These are phyloP conservation scores for Petrocephalus schoutedeni DNA, from an alignment of 2,797 vertebrate genomes.

Conservation along the genomic window DNA sequence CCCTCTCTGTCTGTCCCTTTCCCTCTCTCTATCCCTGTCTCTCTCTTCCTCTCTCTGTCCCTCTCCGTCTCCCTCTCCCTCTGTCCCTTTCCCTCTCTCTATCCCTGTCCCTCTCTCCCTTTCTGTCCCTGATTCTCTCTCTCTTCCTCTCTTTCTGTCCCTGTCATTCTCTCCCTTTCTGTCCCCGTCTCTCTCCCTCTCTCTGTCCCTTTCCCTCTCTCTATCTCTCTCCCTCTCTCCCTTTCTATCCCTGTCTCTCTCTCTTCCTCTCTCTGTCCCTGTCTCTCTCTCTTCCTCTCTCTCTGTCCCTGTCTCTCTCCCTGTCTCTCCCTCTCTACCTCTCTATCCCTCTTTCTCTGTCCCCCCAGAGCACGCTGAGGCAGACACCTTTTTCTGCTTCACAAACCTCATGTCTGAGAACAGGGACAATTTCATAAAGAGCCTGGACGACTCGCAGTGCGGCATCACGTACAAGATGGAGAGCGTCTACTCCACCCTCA, in stretches of 20 bases:
- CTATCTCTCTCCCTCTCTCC: not conserved
- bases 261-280: not conserved
- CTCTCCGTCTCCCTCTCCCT: not conserved
- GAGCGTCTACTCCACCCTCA: slow-evolving; percentile 88
- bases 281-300: no score
- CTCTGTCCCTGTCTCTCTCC: no score
- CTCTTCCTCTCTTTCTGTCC: not conserved
- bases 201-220: not conserved
- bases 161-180: not conserved
- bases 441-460: slow-evolving; percentile 93
- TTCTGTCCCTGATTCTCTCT: not conserved
- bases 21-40: no score
- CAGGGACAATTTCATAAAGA: slow-evolving; percentile 98
- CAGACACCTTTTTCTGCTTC: slow-evolving; percentile 97
- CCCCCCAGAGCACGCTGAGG: slow-evolving; percentile 83
- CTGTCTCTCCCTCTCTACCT: not conserved
- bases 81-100: not conserved
- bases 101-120: not conserved
- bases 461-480: slow-evolving; percentile 98
- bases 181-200: not conserved
- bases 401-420: slow-evolving; percentile 98
- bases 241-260: not conserved
- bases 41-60: not conserved
- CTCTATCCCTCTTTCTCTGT: no score
- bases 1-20: no score